These are phyloP conservation scores for Oncorhynchus nerka DNA, from an alignment of 2,113 vertebrate species.

Conservation along the genomic window DNA sequence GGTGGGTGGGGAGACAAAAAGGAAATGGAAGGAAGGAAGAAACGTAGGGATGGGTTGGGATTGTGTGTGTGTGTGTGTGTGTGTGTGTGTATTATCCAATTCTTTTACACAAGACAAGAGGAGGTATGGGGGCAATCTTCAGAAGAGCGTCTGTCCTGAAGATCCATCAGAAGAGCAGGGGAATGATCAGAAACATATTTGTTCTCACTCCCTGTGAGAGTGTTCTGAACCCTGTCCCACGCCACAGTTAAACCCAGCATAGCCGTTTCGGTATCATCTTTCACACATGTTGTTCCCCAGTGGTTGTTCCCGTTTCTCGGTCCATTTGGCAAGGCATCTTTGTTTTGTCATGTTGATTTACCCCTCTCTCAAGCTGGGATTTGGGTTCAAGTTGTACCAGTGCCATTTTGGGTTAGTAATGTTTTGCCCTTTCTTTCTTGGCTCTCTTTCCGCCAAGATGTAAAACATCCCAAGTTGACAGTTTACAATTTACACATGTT, in stretches of 20 bases:
- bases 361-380: not conserved
- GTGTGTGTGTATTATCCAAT: not conserved
- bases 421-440: no score
- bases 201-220: not conserved
- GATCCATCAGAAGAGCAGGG: not conserved
- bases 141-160: not conserved
- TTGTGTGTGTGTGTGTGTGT: not conserved
- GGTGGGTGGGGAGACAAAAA: no score
- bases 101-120: not conserved
- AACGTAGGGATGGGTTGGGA: no score
- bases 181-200: not conserved
- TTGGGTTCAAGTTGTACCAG: not conserved
- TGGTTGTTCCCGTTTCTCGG: not conserved
- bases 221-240: not conserved
- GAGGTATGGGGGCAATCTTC: not conserved
- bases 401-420: not conserved
- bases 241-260: not conserved
- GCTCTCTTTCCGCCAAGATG: no score
- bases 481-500: no score
- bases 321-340: not conserved
- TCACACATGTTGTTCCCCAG: not conserved
- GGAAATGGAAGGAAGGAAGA: no score
- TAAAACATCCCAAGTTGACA: no score
- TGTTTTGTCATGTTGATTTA: conserved; percentile 3
- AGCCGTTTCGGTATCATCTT: not conserved